Evolutionary conservation across 1,140 invertebrate species (phyloP).

Genomic region (Bursaphelenchus mucronatus): DNA sequence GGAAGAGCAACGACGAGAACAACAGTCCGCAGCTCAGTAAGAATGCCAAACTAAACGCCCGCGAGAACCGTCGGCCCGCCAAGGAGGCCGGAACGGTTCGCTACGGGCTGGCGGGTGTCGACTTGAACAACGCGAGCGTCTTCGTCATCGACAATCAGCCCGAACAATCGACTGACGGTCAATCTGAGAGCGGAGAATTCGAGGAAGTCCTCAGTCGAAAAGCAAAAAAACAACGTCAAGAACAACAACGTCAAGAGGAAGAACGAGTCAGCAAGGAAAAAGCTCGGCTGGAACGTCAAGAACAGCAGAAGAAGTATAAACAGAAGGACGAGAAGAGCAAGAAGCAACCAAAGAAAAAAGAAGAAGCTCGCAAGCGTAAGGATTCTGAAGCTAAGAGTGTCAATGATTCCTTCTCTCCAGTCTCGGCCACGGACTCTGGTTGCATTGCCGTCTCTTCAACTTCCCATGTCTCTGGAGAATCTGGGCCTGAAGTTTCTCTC

Average conservation of each 20-base stretch:
- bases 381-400: background rate
- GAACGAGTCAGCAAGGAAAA: constrained; percentile 18
- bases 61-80: constrained; percentile 29
- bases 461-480: constrained; percentile 22
- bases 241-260: constrained; percentile 28
- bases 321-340: constrained; percentile 29
- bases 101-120: constrained; percentile 58
- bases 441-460: background rate
- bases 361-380: constrained; percentile 10
- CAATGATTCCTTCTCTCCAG: background rate
- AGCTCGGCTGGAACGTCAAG: constrained; percentile 17
- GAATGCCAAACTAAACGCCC: constrained; percentile 35
- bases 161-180: constrained; percentile 64
- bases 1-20: constrained; percentile 59
- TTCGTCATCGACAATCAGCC: constrained; percentile 67
- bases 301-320: constrained; percentile 25
- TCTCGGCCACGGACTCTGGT: constrained; percentile 2
- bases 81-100: constrained; percentile 12
- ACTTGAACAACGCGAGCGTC: constrained; percentile 62
- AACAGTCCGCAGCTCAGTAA: constrained; percentile 25
- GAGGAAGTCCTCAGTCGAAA: constrained; percentile 68
- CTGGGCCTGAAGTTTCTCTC: background rate
- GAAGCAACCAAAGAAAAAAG: constrained; percentile 24
- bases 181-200: constrained; percentile 70
- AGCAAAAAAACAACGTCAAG: constrained; percentile 6